Evolutionary conservation across 2,113 vertebrate genomes (phyloP).

Genomic region (Sminthopsis crassicaudata): DNA sequence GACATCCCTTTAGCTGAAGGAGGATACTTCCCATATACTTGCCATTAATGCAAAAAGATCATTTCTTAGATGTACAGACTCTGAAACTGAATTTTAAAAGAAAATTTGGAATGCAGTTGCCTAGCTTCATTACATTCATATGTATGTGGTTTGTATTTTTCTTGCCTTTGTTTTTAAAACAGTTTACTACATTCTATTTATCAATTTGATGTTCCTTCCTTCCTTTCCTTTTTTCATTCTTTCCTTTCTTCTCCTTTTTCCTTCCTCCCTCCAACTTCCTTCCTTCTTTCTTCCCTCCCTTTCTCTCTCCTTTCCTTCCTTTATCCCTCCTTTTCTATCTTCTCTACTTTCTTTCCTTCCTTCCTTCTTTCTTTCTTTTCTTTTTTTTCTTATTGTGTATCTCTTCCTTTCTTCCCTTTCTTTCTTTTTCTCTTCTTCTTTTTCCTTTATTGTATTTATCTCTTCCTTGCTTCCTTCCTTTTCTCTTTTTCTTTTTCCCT

Average conservation of each 20-base stretch:
- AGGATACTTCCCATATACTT: slow-evolving; percentile 68
- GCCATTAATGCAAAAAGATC: slow-evolving; percentile 82
- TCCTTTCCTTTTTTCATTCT: slow-evolving; percentile 10
- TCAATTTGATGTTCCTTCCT: slow-evolving; percentile 71
- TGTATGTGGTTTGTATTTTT: slow-evolving; percentile 71
- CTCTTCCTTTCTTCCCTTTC: slow-evolving; percentile 1
- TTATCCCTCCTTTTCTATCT: too few relatives aligned
- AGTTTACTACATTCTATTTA: slow-evolving; percentile 66
- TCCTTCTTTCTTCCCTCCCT: too few relatives aligned
- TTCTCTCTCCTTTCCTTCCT: too few relatives aligned
- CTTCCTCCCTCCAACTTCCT: neutral
- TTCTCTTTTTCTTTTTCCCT: neutral
- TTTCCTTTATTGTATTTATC: neutral
- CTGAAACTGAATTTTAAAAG: slow-evolving; percentile 79
- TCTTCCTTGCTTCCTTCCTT: neutral
- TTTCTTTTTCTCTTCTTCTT: slow-evolving; percentile 24
- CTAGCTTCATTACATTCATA: slow-evolving; percentile 48
- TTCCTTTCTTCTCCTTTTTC: neutral
- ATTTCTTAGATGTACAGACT: slow-evolving; percentile 61
- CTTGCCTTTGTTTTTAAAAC: slow-evolving; percentile 71
- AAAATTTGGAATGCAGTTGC: slow-evolving; percentile 14
- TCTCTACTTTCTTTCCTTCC: too few relatives aligned
- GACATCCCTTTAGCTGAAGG: slow-evolving; percentile 78
- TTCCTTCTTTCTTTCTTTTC: slow-evolving; percentile 16
- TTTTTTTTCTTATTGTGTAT: neutral